Percentiles rank a stretch among this genome's conserved stretches.
Conservation (phyloP, 2,797 vertebrate species). For the Pipistrellus pipistrellus region DNA sequence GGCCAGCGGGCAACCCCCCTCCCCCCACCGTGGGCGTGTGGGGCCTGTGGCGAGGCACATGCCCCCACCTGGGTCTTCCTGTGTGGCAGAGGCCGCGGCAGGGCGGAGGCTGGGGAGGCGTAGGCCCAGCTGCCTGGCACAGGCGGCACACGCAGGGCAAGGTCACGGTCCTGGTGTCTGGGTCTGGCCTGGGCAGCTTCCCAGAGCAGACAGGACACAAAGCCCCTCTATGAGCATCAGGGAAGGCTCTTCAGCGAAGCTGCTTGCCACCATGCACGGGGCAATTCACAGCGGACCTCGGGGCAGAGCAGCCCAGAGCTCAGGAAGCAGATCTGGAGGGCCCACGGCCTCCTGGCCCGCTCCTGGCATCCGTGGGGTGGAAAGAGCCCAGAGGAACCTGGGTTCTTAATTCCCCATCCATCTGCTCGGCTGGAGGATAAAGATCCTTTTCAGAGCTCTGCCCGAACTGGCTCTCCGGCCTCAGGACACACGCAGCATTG, state of each 20-base stretch:
- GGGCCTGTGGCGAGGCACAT: neutral
- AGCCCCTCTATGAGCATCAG: neutral
- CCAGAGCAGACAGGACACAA: constrained; percentile 25
- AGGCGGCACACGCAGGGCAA: neutral
- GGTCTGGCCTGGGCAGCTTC: neutral
- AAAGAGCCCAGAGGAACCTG: constrained; percentile 49
- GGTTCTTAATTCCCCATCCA: constrained; percentile 21
- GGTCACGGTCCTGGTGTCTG: neutral
- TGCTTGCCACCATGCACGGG: neutral
- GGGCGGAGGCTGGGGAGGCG: neutral
- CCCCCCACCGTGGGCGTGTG: neutral
- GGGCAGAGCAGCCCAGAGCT: neutral
- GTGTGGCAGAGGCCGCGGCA: neutral
- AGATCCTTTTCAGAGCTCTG: constrained; percentile 73
- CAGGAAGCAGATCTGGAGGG: constrained; percentile 24
- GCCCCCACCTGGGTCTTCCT: neutral
- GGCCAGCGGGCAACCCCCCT: neutral
- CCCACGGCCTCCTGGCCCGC: constrained; percentile 19
- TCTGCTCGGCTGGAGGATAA: constrained; percentile 52
- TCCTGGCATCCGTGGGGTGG: neutral
- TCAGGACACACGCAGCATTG: constrained; percentile 71
- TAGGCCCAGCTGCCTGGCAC: neutral
- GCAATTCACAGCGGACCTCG: neutral
- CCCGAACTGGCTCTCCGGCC: constrained; percentile 25
- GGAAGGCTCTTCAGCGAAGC: constrained; percentile 2